These are phyloP conservation scores for Pyrrhosoma nymphula DNA, from an alignment of 2,888 invertebrate genomes.

Conservation along the genomic window DNA sequence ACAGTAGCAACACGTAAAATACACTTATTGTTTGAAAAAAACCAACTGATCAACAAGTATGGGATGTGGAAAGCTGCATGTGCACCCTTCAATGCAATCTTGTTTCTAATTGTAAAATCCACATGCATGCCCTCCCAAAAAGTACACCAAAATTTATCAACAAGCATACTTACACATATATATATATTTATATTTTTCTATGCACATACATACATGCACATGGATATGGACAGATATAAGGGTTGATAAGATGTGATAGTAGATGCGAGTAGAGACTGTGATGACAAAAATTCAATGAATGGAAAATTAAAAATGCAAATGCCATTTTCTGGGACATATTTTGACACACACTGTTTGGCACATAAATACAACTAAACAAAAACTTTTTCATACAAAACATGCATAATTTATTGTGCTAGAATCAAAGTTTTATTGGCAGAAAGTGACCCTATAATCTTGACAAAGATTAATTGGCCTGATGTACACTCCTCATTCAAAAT, in stretches of 20 bases:
- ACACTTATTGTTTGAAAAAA: conserved; percentile 41
- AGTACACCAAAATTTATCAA: conserved; percentile 2
- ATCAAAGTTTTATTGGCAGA: conserved; percentile 8
- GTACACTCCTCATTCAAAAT: neutral
- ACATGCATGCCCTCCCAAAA: neutral
- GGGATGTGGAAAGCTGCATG: neutral
- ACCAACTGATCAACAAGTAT: neutral
- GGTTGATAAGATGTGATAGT: conserved; percentile 1
- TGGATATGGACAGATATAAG: conserved; percentile 32
- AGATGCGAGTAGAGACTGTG: neutral
- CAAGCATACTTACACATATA: neutral
- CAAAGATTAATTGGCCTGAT: neutral
- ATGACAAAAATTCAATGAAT: neutral
- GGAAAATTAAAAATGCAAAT: neutral
- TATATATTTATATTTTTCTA: conserved; percentile 5
- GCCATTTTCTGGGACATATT: neutral
- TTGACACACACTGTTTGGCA: neutral
- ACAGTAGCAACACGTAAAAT: conserved; percentile 26
- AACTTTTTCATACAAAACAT: neutral
- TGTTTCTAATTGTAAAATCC: neutral
- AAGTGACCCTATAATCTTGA: neutral
- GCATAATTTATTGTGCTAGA: neutral
- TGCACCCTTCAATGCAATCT: neutral
- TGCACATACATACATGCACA: neutral
- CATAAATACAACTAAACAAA: neutral